Base-by-base conservation (phyloP, 1,140 invertebrate species). In the Trichogramma pretiosum region DNA sequence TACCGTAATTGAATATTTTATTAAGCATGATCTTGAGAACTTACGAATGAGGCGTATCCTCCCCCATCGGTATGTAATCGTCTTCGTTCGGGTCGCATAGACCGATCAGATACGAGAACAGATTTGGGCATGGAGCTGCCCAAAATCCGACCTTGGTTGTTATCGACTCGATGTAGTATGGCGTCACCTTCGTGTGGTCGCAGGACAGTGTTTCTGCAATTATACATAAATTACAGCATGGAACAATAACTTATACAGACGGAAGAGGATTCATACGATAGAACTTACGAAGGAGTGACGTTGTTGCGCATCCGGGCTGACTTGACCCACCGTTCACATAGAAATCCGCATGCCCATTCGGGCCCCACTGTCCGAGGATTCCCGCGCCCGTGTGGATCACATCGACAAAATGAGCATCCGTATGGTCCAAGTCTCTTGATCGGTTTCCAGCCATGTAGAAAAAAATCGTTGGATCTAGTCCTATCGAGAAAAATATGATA, bases 281-380 rank as follows among this genome's bases (percentile, higher is more conserved):
- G 24, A 11, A 74, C 80, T 82, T 77, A 88, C 86, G 81, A 56
- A 89, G 85, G 33, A 89, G 72, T 2, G 83, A 87, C 40, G 83
- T 74, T 33, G 82, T 83, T 0, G 82, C 80, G 60, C 89, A 93
- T 38, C 87, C 89, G 3, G 89, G 89, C 57, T 93, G 89, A 56
- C 84, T 83, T 32, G 84, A 87, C 24, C 89, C 89, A 9, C 89
- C 89, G 61, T 93, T 92, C 19, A 90, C 84, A 67, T 92, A 92
- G 67, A 90, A 93, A 64, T 93, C 89, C 9, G 86, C 86, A 62
- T 91, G 88, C 0, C 88, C 89, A 56, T 82, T 88, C 1, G 85
- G 84, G 3, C 86, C 85, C 85, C 85, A 89, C 59, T 89, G 85
- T 0, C 85, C 85, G 14, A 89, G 71, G 39, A 89, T 85, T 0